Conservation (phyloP, 2,113 vertebrate genomes). For the Lophura nycthemera region DNA sequence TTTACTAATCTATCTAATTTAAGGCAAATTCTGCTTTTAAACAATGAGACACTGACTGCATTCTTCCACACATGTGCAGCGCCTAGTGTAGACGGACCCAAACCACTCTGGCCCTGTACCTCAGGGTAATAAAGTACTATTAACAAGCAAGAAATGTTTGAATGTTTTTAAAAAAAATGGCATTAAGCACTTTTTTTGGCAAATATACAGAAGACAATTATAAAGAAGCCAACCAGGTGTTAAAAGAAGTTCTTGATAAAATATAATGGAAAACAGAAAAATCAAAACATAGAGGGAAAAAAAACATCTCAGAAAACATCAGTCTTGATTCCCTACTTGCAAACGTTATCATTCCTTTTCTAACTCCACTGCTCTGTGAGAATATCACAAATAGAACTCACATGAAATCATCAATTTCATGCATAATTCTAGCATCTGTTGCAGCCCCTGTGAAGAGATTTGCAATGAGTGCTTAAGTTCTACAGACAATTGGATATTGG, state of each 20-base stretch:
- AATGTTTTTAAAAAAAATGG: neutral
- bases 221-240: neutral
- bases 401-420: neutral
- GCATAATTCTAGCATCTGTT: neutral
- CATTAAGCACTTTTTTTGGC: neutral
- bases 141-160: neutral
- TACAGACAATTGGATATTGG: neutral
- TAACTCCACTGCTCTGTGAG: neutral
- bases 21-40: neutral
- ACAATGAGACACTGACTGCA: neutral
- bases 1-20: neutral
- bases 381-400: neutral
- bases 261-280: neutral
- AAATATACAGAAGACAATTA: neutral
- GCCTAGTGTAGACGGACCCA: rapidly evolving
- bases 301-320: neutral
- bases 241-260: neutral
- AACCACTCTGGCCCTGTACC: neutral
- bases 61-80: rapidly evolving
- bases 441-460: neutral
- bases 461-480: neutral
- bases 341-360: neutral
- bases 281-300: neutral
- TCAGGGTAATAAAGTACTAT: neutral
- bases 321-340: neutral